Conservation (phyloP, 2,113 vertebrate genomes). For the Oreochromis aureus region DNA sequence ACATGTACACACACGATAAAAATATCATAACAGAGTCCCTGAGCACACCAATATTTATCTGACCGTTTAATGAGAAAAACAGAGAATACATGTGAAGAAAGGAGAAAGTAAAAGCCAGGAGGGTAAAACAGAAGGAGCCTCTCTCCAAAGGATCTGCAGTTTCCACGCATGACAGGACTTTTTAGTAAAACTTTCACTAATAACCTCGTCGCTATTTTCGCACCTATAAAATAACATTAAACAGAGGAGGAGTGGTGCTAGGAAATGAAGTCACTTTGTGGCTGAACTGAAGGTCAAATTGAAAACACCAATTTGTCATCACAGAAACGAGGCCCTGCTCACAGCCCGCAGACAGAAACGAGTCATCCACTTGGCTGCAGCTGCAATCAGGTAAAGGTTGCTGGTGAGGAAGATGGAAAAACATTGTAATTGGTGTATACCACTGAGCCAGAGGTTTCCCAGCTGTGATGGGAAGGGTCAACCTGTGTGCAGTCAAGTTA, state of each 20-base stretch:
- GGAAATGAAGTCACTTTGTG: background rate
- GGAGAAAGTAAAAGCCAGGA: background rate
- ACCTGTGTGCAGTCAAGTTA: background rate
- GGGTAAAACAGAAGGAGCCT: background rate
- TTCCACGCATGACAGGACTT: constrained; percentile 13
- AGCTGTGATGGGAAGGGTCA: background rate
- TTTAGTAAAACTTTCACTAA: background rate
- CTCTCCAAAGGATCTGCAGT: background rate
- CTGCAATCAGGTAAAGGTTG: constrained; percentile 12
- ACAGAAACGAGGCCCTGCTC: background rate
- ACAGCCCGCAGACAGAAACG: background rate
- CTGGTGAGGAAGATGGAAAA: background rate
- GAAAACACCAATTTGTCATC: constrained; percentile 8
- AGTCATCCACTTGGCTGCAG: constrained; percentile 28
- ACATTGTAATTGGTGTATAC: constrained; percentile 35
- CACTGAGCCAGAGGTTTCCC: background rate
- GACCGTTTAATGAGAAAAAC: constrained; percentile 43
- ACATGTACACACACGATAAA: constrained; percentile 53
- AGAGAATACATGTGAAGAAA: background rate
- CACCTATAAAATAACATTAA: background rate
- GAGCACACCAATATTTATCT: constrained; percentile 29
- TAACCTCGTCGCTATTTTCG: background rate
- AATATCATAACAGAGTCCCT: constrained; percentile 43
- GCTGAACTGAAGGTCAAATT: background rate
- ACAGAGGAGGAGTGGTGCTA: background rate